Conservation (phyloP, 2,797 vertebrate genomes). For the Cacajao melanocephalus region DNA sequence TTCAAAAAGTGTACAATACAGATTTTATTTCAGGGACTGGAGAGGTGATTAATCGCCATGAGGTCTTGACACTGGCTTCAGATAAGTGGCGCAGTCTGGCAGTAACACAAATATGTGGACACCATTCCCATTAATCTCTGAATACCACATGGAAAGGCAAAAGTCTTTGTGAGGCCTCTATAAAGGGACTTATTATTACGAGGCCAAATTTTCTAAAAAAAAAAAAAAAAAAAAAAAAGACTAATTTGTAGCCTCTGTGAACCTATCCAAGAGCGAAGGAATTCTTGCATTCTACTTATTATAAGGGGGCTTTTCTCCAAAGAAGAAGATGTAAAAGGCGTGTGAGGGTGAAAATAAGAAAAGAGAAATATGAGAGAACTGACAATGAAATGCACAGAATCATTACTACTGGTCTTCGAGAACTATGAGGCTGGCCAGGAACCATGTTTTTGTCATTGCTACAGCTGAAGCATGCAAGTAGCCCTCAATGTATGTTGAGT, state of each 20-base stretch:
- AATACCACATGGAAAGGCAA: slow-evolving; percentile 65
- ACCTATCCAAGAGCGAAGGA: slow-evolving; percentile 18
- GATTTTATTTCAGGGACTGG: slow-evolving; percentile 71
- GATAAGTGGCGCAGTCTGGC: slow-evolving; percentile 59
- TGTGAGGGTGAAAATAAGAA: slow-evolving; percentile 56
- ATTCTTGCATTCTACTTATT: slow-evolving; percentile 38
- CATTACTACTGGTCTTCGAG: not conserved
- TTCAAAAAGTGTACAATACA: slow-evolving; percentile 62
- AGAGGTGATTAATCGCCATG: slow-evolving; percentile 49
- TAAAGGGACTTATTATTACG: slow-evolving; percentile 72
- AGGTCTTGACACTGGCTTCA: slow-evolving; percentile 51
- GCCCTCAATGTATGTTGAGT: not conserved
- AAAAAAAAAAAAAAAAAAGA: slow-evolving; percentile 61
- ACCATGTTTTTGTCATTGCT: not conserved
- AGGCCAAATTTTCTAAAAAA: slow-evolving; percentile 65
- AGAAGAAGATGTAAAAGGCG: slow-evolving; percentile 66
- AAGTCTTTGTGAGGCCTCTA: slow-evolving; percentile 44
- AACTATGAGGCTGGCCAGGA: not conserved
- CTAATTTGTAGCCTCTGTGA: slow-evolving; percentile 68
- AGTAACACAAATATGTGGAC: slow-evolving; percentile 62
- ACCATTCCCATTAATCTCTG: slow-evolving; percentile 68
- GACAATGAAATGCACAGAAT: not conserved
- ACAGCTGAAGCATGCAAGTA: not conserved
- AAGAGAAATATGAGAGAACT: not conserved
- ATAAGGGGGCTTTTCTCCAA: slow-evolving; percentile 33